Evolutionary conservation across 2,113 vertebrate species (phyloP).

Genomic region (Ranitomeya imitator): DNA sequence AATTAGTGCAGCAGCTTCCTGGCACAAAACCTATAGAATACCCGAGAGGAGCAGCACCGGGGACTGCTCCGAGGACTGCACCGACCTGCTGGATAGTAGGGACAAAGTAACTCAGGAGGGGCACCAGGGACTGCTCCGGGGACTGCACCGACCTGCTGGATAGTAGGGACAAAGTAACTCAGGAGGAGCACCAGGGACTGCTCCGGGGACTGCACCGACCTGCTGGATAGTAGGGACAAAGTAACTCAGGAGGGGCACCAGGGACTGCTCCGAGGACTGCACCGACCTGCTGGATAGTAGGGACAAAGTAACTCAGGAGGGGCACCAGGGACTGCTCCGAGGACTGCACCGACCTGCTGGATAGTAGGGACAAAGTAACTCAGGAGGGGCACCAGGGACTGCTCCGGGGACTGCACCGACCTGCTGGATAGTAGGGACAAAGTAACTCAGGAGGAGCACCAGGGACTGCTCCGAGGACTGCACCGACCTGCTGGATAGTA

Average conservation of each 20-base stretch:
- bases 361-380: too few relatives aligned
- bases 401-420: not conserved
- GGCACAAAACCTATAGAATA: slow-evolving; percentile 37
- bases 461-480: not conserved
- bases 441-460: not conserved
- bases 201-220: too few relatives aligned
- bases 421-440: not conserved
- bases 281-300: not conserved
- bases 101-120: not conserved
- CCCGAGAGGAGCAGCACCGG: not conserved
- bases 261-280: not conserved
- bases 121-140: not conserved
- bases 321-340: not conserved
- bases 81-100: not conserved
- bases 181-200: not conserved
- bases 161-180: not conserved
- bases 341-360: not conserved
- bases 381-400: not conserved
- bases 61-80: not conserved
- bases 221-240: not conserved
- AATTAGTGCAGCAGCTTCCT: slow-evolving; percentile 44
- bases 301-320: not conserved
- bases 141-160: not conserved
- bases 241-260: not conserved
- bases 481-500: not conserved